Evolutionary conservation across 2,797 vertebrate genomes (phyloP), one percentile per base, ranked within the genome.

Genomic region (Pangasius larnaudii): DNA sequence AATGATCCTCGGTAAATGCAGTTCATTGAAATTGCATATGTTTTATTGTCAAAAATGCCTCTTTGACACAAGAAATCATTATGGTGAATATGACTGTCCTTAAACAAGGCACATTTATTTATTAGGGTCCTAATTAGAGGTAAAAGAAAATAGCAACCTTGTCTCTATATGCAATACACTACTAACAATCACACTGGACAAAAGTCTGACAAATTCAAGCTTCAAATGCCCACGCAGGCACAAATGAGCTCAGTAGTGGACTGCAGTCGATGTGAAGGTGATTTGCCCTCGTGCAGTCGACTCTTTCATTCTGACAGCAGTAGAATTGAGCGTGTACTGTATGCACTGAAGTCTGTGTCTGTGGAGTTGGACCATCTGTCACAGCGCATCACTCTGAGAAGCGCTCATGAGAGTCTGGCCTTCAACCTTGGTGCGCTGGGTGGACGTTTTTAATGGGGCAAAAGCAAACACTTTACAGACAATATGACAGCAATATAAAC

Each of bases 381-480:
- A 88, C 69, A 46, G 36, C 39, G 33, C 51, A 85, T 87, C 82
- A 87, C 59, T 85, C 78, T 46, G 72, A 59, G 56, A 80, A 67
- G 58, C 13, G 42, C 53, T 80, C 9, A 75, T 59, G 67, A 86
- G 78, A 84, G 71, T 80, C 89, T 85, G 49, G 49, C 51, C 75
- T 87, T 87, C 51, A 39, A 58, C 59, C 63, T 85, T 49, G 56
- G 46, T 69, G 18, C 69, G 33, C 71, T 69, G 33, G 27, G 61
- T 0, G 39, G 65, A 80, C n/a, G 65, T 24, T 69, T 39, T 86
- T 90, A 91, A 89, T 89, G 79, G 87, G 56, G 65, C 65, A 65
- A 79, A 84, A 87, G 80, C 80, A 89, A 82, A 83, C 86, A 72
- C 84, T 90, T 89, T 63, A 86, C 84, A 79, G 56, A 87, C 16